Evolutionary conservation across 2,888 invertebrate genomes (phyloP).

Genomic region (Idaea biselata): DNA sequence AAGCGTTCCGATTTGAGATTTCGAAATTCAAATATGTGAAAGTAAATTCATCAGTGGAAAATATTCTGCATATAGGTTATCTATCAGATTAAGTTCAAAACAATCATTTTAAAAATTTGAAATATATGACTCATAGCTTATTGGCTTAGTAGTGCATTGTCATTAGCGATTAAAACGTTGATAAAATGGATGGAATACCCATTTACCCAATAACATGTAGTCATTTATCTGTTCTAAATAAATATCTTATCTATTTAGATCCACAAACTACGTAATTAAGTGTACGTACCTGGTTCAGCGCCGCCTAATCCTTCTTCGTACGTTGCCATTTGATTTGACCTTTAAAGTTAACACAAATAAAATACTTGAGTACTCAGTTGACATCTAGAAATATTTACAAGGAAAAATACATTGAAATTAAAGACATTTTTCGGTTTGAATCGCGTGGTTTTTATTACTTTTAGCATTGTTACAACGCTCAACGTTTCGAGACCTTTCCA

Average conservation of each 20-base stretch:
- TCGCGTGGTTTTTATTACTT: too few species aligned
- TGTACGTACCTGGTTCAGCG: constrained; percentile 49
- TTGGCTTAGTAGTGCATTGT: neutral
- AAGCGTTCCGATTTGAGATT: too few species aligned
- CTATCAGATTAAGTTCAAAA: neutral
- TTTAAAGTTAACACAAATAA: constrained; percentile 35
- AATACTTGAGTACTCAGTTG: neutral
- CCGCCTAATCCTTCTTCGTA: constrained; percentile 54
- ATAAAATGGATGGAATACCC: neutral
- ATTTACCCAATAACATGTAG: constrained; percentile 2
- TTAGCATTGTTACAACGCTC: too few species aligned
- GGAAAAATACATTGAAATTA: too few species aligned
- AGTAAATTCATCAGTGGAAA: neutral
- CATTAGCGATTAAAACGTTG: neutral
- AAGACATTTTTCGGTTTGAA: too few species aligned
- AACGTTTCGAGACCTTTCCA: too few species aligned
- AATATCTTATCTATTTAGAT: constrained; percentile 16
- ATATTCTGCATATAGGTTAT: neutral
- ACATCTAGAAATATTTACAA: neutral
- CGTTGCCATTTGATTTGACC: constrained; percentile 68
- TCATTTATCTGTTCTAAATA: constrained; percentile 13
- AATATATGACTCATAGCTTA: neutral
- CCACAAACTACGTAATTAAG: neutral
- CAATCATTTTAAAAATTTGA: neutral
- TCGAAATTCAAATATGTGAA: too few species aligned